Base-by-base conservation (phyloP, 2,888 invertebrate species). In the Myopa tessellatipennis region DNA sequence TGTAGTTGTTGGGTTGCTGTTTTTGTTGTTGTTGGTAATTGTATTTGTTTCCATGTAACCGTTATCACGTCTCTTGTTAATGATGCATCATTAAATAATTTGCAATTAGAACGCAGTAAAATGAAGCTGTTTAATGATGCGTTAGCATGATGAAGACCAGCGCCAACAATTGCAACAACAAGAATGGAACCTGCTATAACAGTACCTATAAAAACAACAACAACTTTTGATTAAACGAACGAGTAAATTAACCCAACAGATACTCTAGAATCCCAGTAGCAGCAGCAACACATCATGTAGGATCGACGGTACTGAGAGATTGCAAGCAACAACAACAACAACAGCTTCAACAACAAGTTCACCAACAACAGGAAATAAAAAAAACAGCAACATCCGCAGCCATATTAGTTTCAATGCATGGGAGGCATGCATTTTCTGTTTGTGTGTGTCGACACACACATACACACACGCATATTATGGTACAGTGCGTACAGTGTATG, bases 121-220 rank as follows among this genome's bases (percentile, higher is more conserved):
- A 36, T 65, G 65, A 79, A 80, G 76, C 80, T 81, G 81, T 78
- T 80, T 80, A 82, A 81, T 82, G 80, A 80, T 77, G 79, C 71
- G 77, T 61, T n/a, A 38, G 58, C 16, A 40, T 26, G 68, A 36
- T 18, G 58, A 73, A 26, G 65, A 73, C 60, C 55, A 68, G 55
- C 52, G 68, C 63, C 34, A 73, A 40, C 74, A 45, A 60, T 36
- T 38, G 45, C 68, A 67, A 71, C 71, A 67, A 74, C 77, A 63
- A 74, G 61, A 77, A 79, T 34, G 12, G 12, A 14, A n/a, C 36
- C 8, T 14, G 16, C 10, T 4, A 58, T 34, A 34, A 26, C 12
- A 40, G 34, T 36, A 72, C 6, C 72, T 34, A 12, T 26, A 34
- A 34, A n/a, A 58, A 34, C 72, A 52, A 36, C 36, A 58, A 36